Base-by-base conservation (phyloP, 53 echinoderm and acorn worm genomes). In the Luidia sarsii region DNA sequence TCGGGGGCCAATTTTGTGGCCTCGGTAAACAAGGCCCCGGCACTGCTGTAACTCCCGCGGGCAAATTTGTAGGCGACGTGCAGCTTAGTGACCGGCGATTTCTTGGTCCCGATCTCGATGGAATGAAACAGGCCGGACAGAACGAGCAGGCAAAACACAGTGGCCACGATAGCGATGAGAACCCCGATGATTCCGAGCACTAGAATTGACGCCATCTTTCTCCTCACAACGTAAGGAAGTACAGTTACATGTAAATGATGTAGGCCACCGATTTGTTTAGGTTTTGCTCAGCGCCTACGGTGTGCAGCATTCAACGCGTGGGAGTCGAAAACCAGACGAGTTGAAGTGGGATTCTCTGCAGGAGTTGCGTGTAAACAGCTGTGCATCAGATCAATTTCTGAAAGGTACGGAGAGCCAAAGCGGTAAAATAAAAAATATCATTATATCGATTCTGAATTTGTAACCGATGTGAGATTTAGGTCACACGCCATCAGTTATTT, bases 1-100 rank as follows among this genome's bases (percentile, higher is more conserved):
- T 84, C 62, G 7, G 99, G 93, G 7, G 88, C 91, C 4, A 75
- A 23, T 43, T 81, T 86, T 3, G 57, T 65, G 27, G 88, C 83
- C 70, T 97, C 99, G 10, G 85, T 85, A 35, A 94, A 97, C 55
- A 94, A 49, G 39, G 88, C 50, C 3, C 99, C 91, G 65, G 68
- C 68, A 29, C 82, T 81, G 48, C 65, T 91, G 83, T 94, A 94
- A 21, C 87, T 81, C 24, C 93, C 99, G 14, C 63, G 67, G 3
- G 83, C 86, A 64, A 83, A 96, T 80, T 96, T 96, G 82, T 96
- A 96, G 0, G 89, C 99, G 18, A 97, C 71, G 25, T 80, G 83
- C 45, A 97, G 37, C 29, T 65, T 86, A 39, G 62, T 56, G 31
- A 94, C 70, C 11, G 99, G 94, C 30, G 99, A 91, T 88, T 86